These are phyloP conservation scores for Gnathonemus echidnorhynchus DNA, from an alignment of 2,113 vertebrate genomes.

Conservation along the genomic window DNA sequence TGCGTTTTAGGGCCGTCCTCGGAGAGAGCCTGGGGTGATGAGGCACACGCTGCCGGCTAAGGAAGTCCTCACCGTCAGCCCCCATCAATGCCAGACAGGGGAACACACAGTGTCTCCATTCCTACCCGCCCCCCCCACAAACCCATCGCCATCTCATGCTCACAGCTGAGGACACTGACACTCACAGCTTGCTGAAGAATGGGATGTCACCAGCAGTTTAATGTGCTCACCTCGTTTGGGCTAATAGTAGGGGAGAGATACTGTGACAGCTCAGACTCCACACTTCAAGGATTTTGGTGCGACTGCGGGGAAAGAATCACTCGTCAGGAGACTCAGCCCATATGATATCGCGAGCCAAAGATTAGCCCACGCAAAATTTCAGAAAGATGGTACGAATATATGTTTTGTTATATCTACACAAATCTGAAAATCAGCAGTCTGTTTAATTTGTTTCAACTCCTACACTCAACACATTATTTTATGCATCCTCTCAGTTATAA, in stretches of 20 bases:
- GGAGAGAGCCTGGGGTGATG: background rate
- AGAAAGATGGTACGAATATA: background rate
- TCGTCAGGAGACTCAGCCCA: background rate
- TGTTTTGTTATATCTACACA: background rate
- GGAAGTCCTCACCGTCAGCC: background rate
- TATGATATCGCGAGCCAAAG: background rate
- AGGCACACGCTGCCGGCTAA: background rate
- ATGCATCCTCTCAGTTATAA: background rate
- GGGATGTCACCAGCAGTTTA: background rate
- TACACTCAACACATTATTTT: background rate
- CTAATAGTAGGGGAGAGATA: background rate
- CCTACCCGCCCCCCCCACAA: background rate
- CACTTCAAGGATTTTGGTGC: background rate
- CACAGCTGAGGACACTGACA: constrained; percentile 2
- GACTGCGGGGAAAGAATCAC: background rate
- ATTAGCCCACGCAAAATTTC: background rate
- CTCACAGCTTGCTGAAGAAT: background rate
- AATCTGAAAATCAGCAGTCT: background rate
- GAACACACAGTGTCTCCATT: background rate
- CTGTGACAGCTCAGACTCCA: background rate
- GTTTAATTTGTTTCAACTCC: background rate
- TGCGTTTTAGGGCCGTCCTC: no score
- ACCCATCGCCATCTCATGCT: constrained; percentile 11
- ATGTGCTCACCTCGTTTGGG: background rate
- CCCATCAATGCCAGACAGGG: background rate